Conservation (phyloP, 2,888 invertebrate species). For the Cataglyphis cursor region DNA sequence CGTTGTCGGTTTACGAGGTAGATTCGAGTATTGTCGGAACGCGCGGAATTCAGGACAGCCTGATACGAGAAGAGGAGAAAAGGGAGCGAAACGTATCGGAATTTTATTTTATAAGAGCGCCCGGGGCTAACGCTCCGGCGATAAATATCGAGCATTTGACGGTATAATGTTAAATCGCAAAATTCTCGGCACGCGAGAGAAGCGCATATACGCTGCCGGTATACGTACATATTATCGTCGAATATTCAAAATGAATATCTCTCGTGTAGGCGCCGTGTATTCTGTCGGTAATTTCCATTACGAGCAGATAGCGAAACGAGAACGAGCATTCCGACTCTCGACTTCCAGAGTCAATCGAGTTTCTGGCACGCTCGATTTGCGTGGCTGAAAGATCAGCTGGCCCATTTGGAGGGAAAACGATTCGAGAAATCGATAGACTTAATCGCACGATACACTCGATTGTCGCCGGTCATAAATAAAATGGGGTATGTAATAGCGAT, state of each 20-base stretch:
- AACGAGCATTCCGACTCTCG: constrained; percentile 19
- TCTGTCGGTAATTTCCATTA: constrained; percentile 59
- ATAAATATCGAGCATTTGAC: constrained; percentile 42
- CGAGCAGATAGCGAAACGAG: constrained; percentile 49
- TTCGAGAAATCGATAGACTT: constrained; percentile 28
- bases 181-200: constrained; percentile 31
- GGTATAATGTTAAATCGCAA: constrained; percentile 44
- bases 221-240: constrained; percentile 44
- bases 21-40: constrained; percentile 45
- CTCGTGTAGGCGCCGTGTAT: constrained; percentile 37
- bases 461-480: constrained; percentile 34
- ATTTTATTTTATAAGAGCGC: constrained; percentile 51
- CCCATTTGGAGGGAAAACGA: neutral
- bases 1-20: constrained; percentile 46
- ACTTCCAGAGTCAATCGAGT: constrained; percentile 16
- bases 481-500: constrained; percentile 20
- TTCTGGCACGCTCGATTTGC: constrained; percentile 46
- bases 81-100: constrained; percentile 44
- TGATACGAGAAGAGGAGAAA: constrained; percentile 27
- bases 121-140: constrained; percentile 33
- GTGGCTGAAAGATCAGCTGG: constrained; percentile 26
- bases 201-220: constrained; percentile 19
- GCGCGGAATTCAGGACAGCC: constrained; percentile 43
- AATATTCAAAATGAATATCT: constrained; percentile 61
- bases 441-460: constrained; percentile 32